phyloP scores from a whole-genome alignment of 2,888 invertebrate species.

The Junonia oenone region DNA sequence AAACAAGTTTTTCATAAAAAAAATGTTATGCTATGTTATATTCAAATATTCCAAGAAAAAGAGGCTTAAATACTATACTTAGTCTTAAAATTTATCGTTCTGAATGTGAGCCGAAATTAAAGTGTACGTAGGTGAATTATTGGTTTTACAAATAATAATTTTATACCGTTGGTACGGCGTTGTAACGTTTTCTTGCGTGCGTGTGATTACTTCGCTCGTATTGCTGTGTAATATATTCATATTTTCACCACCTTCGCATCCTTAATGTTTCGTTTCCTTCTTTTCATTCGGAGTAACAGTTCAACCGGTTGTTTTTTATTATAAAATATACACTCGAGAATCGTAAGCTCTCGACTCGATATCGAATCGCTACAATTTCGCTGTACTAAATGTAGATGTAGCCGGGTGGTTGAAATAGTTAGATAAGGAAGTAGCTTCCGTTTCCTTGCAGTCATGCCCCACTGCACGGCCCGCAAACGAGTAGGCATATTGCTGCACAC shows the following conservation, averaged over 20 bases:
- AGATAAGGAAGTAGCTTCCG: constrained; percentile 42
- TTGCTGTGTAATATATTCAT: constrained; percentile 73
- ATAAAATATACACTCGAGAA: neutral
- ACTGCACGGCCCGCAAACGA: constrained; percentile 35
- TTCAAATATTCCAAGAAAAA: neutral
- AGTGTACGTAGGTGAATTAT: constrained; percentile 69
- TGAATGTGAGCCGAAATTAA: constrained; percentile 62
- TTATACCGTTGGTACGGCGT: constrained; percentile 49
- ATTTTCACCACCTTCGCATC: constrained; percentile 75
- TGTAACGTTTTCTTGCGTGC: constrained; percentile 67
- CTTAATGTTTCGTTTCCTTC: constrained; percentile 61
- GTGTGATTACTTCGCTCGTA: constrained; percentile 65
- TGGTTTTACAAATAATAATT: constrained; percentile 65
- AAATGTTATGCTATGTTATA: too few relatives aligned
- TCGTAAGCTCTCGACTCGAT: neutral
- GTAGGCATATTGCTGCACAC: constrained; percentile 35
- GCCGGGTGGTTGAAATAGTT: constrained; percentile 12
- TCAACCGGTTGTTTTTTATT: neutral
- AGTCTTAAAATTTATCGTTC: constrained; percentile 41
- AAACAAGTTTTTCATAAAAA: too few relatives aligned
- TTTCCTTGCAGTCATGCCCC: constrained; percentile 33
- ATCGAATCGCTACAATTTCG: neutral
- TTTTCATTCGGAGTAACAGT: constrained; percentile 23
- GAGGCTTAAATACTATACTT: constrained; percentile 14
- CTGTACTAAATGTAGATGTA: neutral